Base-by-base conservation (phyloP, 2,797 vertebrate species). In the Siniperca undulata region DNA sequence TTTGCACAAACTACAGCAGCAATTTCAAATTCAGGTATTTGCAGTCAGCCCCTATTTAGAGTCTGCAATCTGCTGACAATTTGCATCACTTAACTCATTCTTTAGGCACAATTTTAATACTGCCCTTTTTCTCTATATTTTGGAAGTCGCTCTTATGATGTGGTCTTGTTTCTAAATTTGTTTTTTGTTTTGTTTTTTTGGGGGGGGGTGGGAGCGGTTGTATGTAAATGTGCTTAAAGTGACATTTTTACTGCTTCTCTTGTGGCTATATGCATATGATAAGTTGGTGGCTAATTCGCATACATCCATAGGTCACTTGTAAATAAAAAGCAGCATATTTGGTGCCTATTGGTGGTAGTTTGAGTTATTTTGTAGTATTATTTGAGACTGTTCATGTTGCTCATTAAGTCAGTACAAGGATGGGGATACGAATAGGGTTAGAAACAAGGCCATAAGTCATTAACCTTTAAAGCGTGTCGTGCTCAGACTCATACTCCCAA, bases 391-490 rank as follows among this genome's bases (percentile, higher is more conserved):
- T 58, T 56, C 30, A 30, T 40, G 38, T 30, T 62, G 46, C 74
- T 75, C 40, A 42, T 61, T 59, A 74, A 79, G 70, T 53, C 50
- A 19, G 27, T 11, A 10, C 68, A n/a, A 74, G 52, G 62, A 38
- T 50, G 20, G 65, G 55, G 73, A 75, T 17, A 46, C 2, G 7
- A 65, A 77, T 4, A 30, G 17, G 66, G 56, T 64, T 30, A 62
- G 60, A 73, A 81, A 80, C 60, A 5, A 88, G 87, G 88, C 92
- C 86, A 89, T 53, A 48, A 56, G 88, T 77, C 72, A 65, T 77
- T 86, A 78, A 82, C 80, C 82, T 88, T 83, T 67, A 62, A 40
- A 80, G 66, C 4, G 19, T 70, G 77, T 77, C 61, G 38, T 16
- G 70, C 46, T 69, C 67, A 14, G 50, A 24, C 61, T 78, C 66